These are phyloP conservation scores for Fragum fragum DNA, from an alignment of 2,888 invertebrate species.

Conservation along the genomic window DNA sequence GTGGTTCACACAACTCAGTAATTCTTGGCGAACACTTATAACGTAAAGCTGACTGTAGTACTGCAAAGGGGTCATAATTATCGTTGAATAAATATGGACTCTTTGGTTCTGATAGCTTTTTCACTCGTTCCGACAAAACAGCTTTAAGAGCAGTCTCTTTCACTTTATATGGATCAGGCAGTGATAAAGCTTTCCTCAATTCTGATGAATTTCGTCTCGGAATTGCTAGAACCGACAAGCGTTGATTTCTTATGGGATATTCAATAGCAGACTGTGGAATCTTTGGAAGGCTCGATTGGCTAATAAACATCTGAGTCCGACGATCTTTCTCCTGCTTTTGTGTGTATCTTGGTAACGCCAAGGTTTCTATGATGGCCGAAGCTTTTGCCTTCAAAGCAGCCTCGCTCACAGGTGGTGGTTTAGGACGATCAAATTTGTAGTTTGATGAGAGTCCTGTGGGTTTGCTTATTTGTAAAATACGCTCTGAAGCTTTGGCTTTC, in stretches of 20 bases:
- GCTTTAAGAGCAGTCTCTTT: conserved; percentile 45
- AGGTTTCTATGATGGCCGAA: conserved; percentile 26
- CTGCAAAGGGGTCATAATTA: conserved; percentile 42
- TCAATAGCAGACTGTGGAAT: conserved; percentile 17
- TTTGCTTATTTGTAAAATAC: conserved; percentile 31
- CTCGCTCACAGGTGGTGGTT: conserved; percentile 26
- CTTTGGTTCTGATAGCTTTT: conserved; percentile 40
- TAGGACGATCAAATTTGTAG: conserved; percentile 40
- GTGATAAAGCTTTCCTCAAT: neutral
- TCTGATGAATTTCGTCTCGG: conserved; percentile 28
- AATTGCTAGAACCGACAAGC: conserved; percentile 29
- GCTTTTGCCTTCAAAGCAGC: conserved; percentile 37
- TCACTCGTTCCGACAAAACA: conserved; percentile 22
- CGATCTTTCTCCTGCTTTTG: conserved; percentile 36
- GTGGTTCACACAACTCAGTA: conserved; percentile 40
- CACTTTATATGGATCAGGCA: conserved; percentile 41
- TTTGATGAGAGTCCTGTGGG: conserved; percentile 35
- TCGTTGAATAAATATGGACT: conserved; percentile 18
- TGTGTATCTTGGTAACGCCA: conserved; percentile 46
- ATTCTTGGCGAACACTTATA: conserved; percentile 47
- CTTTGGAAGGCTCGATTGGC: conserved; percentile 17
- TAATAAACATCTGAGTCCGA: conserved; percentile 24
- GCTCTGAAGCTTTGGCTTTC: neutral
- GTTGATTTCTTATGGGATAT: conserved; percentile 7
- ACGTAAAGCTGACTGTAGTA: conserved; percentile 30